Conservation (phyloP, 2,888 invertebrate species). For the Papilio demoleus region DNA sequence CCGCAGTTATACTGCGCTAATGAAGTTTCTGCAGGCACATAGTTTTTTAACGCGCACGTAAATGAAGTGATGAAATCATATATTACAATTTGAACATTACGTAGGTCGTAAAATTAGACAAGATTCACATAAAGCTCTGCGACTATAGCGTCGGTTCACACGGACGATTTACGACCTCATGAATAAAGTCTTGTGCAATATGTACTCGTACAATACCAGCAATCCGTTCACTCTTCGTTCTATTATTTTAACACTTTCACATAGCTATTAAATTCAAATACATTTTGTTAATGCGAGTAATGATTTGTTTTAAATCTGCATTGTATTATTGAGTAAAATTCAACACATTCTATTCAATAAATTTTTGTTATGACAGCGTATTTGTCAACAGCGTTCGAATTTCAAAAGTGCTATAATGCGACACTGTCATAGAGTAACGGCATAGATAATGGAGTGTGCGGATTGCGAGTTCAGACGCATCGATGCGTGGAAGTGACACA, state of each 20-base stretch:
- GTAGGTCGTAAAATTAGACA: conserved; percentile 36
- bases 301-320: too few relatives aligned
- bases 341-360: not conserved
- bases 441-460: conserved; percentile 12
- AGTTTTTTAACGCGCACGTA: conserved; percentile 33
- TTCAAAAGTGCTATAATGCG: conserved; percentile 4
- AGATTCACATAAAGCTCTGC: conserved; percentile 31
- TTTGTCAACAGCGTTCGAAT: conserved; percentile 3
- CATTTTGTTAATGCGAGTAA: conserved; percentile 5
- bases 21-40: conserved; percentile 29
- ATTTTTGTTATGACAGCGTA: not conserved
- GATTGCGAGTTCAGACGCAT: conserved; percentile 14
- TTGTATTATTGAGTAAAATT: too few relatives aligned
- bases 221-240: conserved; percentile 21
- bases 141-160: conserved; percentile 28
- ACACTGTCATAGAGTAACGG: conserved; percentile 10
- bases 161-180: conserved; percentile 42
- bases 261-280: conserved; percentile 3
- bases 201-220: conserved; percentile 16
- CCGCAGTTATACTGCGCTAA: conserved; percentile 22
- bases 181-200: conserved; percentile 40
- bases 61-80: conserved; percentile 35
- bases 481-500: conserved; percentile 45
- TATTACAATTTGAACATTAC: conserved; percentile 38
- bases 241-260: conserved; percentile 14